Evolutionary conservation across 2,797 vertebrate species (phyloP).

Genomic region (Lindbergichthys nudifrons): DNA sequence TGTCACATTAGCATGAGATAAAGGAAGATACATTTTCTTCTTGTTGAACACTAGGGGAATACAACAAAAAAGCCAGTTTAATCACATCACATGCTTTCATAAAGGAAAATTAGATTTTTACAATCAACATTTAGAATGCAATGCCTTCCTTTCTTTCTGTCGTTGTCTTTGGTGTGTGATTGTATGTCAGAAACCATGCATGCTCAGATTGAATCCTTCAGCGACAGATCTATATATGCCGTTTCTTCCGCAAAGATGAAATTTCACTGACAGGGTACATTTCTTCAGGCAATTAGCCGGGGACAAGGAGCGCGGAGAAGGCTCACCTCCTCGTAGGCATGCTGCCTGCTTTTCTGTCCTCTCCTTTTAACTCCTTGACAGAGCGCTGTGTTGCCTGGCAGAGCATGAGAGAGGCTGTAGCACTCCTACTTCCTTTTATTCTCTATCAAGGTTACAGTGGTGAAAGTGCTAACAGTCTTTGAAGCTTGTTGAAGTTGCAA

Average conservation of each 20-base stretch:
- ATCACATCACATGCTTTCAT: conserved; percentile 54
- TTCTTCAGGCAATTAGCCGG: conserved; percentile 61
- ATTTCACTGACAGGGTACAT: conserved; percentile 55
- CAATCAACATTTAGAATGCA: conserved; percentile 34
- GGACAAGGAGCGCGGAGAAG: conserved; percentile 48
- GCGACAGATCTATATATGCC: conserved; percentile 17
- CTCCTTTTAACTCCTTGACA: conserved; percentile 56
- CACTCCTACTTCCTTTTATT: conserved; percentile 48
- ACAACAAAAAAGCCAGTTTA: conserved; percentile 47
- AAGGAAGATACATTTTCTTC: conserved; percentile 66
- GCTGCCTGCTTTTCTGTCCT: conserved; percentile 55
- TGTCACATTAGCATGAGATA: conserved; percentile 70
- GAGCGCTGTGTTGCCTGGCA: conserved; percentile 40
- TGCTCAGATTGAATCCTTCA: conserved; percentile 23
- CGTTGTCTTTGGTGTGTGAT: conserved; percentile 37
- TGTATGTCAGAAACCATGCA: conserved; percentile 5
- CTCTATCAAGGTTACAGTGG: conserved; percentile 51
- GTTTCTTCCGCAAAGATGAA: conserved; percentile 34
- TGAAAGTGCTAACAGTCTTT: conserved; percentile 36
- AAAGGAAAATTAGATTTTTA: conserved; percentile 51
- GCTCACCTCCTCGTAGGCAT: conserved; percentile 47
- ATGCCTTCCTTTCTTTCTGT: neutral
- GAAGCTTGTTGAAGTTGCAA: conserved; percentile 20
- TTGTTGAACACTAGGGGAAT: conserved; percentile 61
- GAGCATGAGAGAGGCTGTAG: conserved; percentile 40